Evolutionary conservation across 2,888 invertebrate genomes (phyloP).

Genomic region (Capitulum mitella): DNA sequence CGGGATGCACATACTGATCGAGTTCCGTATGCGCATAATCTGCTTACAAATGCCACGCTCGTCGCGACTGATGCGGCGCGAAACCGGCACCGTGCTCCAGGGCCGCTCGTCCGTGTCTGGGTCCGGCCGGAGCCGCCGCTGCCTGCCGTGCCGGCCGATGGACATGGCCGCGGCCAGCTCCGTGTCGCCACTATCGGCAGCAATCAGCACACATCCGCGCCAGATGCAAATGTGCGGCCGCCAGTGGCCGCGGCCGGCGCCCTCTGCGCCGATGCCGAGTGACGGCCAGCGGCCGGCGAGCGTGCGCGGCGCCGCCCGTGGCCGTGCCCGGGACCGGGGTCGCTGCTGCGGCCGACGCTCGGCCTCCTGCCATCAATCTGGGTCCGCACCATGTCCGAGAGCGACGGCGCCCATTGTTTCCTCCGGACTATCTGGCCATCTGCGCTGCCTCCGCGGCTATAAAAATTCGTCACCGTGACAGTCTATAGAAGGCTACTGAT

Average conservation of each 20-base stretch:
- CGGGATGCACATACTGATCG: neutral
- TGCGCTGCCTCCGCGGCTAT: neutral
- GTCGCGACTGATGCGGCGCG: no score
- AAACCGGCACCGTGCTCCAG: no score
- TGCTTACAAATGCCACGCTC: no score
- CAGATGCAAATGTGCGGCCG: neutral
- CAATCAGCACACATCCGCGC: neutral
- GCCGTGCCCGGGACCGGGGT: no score
- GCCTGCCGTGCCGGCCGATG: no score
- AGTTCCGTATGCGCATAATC: neutral
- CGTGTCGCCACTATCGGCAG: neutral
- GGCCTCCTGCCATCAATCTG: constrained; percentile 18
- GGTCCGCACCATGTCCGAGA: neutral
- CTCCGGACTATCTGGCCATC: neutral
- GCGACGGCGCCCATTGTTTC: constrained; percentile 12
- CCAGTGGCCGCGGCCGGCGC: neutral
- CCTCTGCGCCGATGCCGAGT: neutral
- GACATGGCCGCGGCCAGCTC: no score
- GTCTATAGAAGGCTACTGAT: constrained; percentile 23
- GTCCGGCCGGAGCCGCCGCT: no score
- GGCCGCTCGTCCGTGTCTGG: no score
- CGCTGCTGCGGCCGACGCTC: no score
- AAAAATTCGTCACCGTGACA: constrained; percentile 23
- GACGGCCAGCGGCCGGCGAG: neutral
- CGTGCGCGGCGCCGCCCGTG: no score